Base-by-base conservation (phyloP, 2,888 invertebrate species). In the Stenolophus ochropezus region DNA sequence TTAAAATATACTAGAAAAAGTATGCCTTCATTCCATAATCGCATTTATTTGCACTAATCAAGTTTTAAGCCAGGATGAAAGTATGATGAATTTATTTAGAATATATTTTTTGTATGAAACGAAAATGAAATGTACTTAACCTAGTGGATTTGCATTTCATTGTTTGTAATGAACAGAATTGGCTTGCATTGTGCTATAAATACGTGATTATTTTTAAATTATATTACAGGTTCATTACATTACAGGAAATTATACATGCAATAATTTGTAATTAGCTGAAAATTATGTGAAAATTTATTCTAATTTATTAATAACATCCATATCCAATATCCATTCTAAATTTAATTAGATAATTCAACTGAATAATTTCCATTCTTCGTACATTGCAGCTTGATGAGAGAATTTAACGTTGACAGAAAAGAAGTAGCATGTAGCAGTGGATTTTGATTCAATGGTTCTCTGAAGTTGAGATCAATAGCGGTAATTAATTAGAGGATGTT, bases 161-260 rank as follows among this genome's bases (percentile, higher is more conserved):
- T 1, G 6, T 42, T 6, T 42, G 11, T 42, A 0, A 8, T 42
- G 11, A 42, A 42, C 8, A 42, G 33, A 42, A 42, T 42, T 42
- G 33, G 33, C 33, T 42, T 42, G 33, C 11, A 11, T 3, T 8
- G 11, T 42, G 6, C 33, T 11, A 42, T 42, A 42, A 42, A 42
- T 42, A 42, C 11, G 33, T 42, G 33, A 69, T 33, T 69, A 33
- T 69, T 69, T 69, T 69, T 27, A 69, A 69, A 69, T 69, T 18
- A 69, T 14, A 69, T 69, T 69, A 69, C 5, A 18, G 18, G 14
- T 69, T 69, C 65, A 69, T 69, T 27, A 14, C 33, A 69, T 69
- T 33, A 69, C n/a, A 1, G 65, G 33, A 69, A 69, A 69, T 69
- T 69, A 69, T 69, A 69, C 20, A 69, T 69, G 65, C 65, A 69